These are phyloP conservation scores for Sitophilus oryzae DNA, from an alignment of 1,140 invertebrate genomes.

Conservation along the genomic window DNA sequence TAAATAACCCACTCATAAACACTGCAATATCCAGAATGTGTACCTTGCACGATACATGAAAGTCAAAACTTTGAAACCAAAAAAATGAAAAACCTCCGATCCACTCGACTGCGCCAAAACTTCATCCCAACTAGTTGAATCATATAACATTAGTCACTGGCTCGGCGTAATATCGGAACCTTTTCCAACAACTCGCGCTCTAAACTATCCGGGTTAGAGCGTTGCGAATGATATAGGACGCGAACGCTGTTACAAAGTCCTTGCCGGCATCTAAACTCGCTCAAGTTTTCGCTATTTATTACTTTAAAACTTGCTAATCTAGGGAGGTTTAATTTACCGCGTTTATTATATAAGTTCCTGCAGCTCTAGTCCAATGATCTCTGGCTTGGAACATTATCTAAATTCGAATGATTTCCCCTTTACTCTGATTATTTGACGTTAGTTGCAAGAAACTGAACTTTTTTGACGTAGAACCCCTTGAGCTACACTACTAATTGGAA, in stretches of 20 bases:
- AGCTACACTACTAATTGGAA: no score
- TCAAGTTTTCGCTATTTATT: constrained; percentile 4
- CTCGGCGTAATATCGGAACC: constrained; percentile 1
- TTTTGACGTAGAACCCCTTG: no score
- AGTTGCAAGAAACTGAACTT: no score
- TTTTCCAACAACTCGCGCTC: not conserved
- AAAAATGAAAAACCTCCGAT: no score
- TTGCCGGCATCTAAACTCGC: constrained; percentile 3
- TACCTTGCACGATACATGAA: no score
- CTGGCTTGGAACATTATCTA: not conserved
- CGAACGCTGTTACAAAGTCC: not conserved
- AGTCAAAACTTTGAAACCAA: no score
- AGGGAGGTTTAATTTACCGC: not conserved
- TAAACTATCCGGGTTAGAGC: not conserved
- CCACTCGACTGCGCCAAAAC: no score
- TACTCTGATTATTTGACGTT: no score
- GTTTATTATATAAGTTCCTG: constrained; percentile 1
- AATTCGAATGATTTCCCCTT: not conserved
- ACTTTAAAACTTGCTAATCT: constrained; percentile 6
- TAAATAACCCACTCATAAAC: no score
- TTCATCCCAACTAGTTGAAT: not conserved
- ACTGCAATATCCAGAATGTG: no score
- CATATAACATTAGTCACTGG: not conserved
- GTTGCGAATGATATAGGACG: not conserved
- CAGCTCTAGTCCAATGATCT: not conserved